Base-by-base conservation (phyloP, 1,140 invertebrate species). In the Rhagoletis pomonella region DNA sequence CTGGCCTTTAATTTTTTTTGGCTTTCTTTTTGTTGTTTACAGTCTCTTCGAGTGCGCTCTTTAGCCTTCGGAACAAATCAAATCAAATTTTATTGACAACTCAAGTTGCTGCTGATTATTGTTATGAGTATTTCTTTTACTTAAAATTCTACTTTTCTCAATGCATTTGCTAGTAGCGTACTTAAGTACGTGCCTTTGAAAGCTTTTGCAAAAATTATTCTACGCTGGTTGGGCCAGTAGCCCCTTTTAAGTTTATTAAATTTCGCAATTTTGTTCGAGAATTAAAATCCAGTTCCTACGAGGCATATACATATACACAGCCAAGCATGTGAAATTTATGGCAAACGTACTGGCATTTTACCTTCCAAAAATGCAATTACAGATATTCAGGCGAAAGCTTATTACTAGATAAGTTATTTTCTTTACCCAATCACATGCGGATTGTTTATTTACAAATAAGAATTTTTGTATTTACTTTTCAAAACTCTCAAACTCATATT, bases 231-330 rank as follows among this genome's bases (percentile, higher is more conserved):
- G n/a, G 12, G 4, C 87, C 29, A 29, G 29, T 29, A 90, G 86
- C 91, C 90, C 91, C 91, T 91, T 91, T 91, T 91, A 91, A 90
- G 90, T 91, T 91, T 91, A 91, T 91, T 91, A 91, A 91, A 91
- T 91, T 91, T 91, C 88, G 89, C 91, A 91, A 91, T 91, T 90
- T 91, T 88, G 81, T 17, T 29, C 1, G 81, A 1, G 58, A 58
- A 85, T 14, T 19, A 60, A 17, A 6, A 4, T 44, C 4, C 12
- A 6, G 10, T 73, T 42, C 42, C 14, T 73, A 17, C 17, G 60
- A 4, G 29, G 60, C 60, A 62, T 14, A 44, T 44, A 17, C 14
- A 3, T 47, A 19, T 39, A 44, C 10, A 69, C 44, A 69, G 44
- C 50, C 29, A 29, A 29, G 29, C 10, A 10, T 10, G 50, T 55